These are phyloP conservation scores for Callosobruchus maculatus DNA, from an alignment of 2,888 invertebrate genomes.

Conservation along the genomic window DNA sequence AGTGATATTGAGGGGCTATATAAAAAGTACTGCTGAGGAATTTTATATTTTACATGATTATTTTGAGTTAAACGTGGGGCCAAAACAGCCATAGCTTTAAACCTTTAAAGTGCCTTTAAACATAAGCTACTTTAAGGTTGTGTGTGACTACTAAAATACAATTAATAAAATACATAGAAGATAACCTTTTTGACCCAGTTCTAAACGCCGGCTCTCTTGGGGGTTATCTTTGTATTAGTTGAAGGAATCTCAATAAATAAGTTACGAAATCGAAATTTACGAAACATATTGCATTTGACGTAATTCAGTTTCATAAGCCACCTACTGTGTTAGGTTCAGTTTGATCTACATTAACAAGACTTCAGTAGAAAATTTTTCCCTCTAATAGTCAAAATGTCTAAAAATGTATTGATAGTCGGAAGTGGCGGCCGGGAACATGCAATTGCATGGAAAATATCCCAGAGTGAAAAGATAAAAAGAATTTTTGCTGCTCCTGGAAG, in stretches of 20 bases:
- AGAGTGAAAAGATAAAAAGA: conserved; percentile 66
- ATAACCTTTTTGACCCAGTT: neutral
- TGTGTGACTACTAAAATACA: no score
- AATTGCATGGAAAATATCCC: conserved; percentile 87
- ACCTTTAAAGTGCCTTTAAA: no score
- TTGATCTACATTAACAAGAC: no score
- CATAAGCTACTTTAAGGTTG: no score
- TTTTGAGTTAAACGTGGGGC: no score
- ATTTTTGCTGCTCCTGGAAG: conserved; percentile 89
- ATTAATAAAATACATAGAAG: neutral
- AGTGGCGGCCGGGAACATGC: conserved; percentile 95
- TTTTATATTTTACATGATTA: no score
- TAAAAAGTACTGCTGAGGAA: no score
- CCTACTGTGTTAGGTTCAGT: neutral
- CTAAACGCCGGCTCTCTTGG: neutral
- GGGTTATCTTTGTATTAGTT: neutral
- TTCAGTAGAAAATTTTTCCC: neutral
- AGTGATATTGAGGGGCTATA: no score
- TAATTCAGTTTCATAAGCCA: neutral
- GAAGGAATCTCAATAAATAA: neutral
- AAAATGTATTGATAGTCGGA: conserved; percentile 78
- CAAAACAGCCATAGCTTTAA: no score
- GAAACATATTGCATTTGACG: neutral
- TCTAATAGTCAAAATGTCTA: conserved; percentile 34
- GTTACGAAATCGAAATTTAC: neutral